phyloP scores from a whole-genome alignment of 1,140 invertebrate species.

The Drosophila lini region DNA sequence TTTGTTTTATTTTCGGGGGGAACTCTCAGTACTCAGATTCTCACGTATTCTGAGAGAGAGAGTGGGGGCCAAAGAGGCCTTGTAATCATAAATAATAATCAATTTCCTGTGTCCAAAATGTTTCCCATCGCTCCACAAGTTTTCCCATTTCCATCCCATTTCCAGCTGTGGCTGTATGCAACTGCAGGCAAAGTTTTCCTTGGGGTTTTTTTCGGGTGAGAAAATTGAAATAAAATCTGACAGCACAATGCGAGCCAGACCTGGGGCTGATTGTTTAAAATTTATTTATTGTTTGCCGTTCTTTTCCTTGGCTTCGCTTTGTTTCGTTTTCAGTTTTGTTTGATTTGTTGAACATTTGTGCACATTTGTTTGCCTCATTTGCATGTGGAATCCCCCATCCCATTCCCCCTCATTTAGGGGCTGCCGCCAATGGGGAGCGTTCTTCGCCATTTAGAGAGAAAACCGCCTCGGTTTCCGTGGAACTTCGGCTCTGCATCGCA shows the following conservation, averaged over 20 bases:
- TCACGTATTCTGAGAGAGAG: conserved; percentile 51
- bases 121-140: conserved; percentile 75
- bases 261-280: conserved; percentile 53
- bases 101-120: conserved; percentile 76
- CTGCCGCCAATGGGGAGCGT: conserved; percentile 63
- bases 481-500: conserved; percentile 24
- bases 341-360: conserved; percentile 67
- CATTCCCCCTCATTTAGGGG: not conserved
- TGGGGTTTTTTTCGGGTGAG: conserved; percentile 46
- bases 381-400: conserved; percentile 41
- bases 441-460: conserved; percentile 9
- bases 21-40: conserved; percentile 48
- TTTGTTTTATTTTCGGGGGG: conserved; percentile 41
- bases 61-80: conserved; percentile 17
- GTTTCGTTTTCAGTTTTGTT: conserved; percentile 29
- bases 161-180: conserved; percentile 57
- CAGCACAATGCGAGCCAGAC: conserved; percentile 50
- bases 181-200: conserved; percentile 64
- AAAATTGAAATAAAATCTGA: conserved; percentile 74
- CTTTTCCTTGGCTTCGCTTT: conserved; percentile 3
- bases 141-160: conserved; percentile 41
- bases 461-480: conserved; percentile 18
- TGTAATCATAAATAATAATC: conserved; percentile 83
- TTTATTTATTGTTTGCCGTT: conserved; percentile 60
- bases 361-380: conserved; percentile 75